Evolutionary conservation across 2,113 vertebrate genomes (phyloP).

Genomic region (Anarhynchus alexandrinus): DNA sequence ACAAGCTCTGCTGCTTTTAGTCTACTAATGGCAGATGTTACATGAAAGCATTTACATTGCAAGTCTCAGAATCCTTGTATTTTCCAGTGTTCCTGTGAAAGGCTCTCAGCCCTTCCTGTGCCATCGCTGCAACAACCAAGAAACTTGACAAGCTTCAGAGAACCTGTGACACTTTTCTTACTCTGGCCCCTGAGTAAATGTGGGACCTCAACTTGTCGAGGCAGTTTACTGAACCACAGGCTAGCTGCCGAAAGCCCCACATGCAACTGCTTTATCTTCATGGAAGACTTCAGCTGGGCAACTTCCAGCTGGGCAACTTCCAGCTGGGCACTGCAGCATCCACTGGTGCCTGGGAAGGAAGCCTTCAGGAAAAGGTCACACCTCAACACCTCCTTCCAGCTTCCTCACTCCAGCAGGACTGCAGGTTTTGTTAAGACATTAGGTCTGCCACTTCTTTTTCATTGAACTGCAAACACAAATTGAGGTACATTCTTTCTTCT

Average conservation of each 20-base stretch:
- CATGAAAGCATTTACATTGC: not conserved
- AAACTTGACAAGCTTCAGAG: not conserved
- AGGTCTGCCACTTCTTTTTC: not conserved
- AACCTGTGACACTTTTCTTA: not conserved
- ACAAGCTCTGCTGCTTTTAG: not conserved
- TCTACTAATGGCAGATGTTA: not conserved
- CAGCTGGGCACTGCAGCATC: too few relatives aligned
- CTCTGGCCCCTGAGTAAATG: not conserved
- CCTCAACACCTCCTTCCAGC: not conserved
- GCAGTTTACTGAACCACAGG: not conserved
- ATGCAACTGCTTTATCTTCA: not conserved
- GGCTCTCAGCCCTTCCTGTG: not conserved
- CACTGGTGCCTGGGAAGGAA: not conserved
- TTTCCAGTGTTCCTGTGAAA: not conserved
- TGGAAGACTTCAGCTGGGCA: not conserved
- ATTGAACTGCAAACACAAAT: not conserved
- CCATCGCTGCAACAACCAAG: not conserved
- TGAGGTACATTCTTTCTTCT: not conserved
- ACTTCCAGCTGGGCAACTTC: not conserved
- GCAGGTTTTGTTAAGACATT: rapidly evolving
- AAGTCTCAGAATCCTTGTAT: not conserved
- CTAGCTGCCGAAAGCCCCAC: not conserved
- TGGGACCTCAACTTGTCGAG: not conserved
- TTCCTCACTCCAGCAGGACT: not conserved
- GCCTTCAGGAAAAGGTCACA: not conserved